Base-by-base conservation (phyloP, 2,888 invertebrate genomes). In the Petrolisthes cinctipes region DNA sequence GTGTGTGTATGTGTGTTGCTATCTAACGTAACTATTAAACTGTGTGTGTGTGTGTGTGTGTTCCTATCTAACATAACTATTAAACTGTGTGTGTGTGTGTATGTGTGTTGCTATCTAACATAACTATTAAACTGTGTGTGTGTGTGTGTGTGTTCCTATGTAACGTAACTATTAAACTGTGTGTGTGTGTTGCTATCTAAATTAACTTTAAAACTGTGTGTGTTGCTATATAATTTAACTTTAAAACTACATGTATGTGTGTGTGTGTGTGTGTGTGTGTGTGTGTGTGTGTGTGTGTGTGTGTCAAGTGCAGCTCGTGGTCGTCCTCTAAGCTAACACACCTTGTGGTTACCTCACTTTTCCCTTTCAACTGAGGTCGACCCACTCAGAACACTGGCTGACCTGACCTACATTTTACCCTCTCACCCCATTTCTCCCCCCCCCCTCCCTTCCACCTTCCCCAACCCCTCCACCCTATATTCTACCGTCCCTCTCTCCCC, bases 311-410 rank as follows among this genome's bases (percentile, higher is more conserved):
- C 14, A 66, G 14, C 66, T n/a, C 66, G 66, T n/a, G 14, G 11
- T 66, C 1, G 14, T 66, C 11, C 11, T 17, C 66, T n/a, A 66
- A 66, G 66, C n/a, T 66, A 66, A 17, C 11, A 66, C 11, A 17
- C 66, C 66, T 11, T n/a, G 66, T 17, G 51, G 76, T 71, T 14
- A 71, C n/a, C 6, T 71, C 11, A 20, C 71, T 6, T 71, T 71
- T 71, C 71, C 71, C 71, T 71, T 71, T 71, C 71, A 11, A n/a
- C 71, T n/a, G 11, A n/a, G 71, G 71, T 71, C 71, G 20, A 6
- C n/a, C 14, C 14, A 71, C 20, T 71, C 6, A 71, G 66, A 23
- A 20, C 20, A 17, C 68, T 17, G 51, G 82, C 9, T 75, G 75
- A 75, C 51, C 9, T 6, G 17, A n/a, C n/a, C 71, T 20, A 71